Evolutionary conservation across 2,888 invertebrate species (phyloP), one percentile per base, ranked within the genome.

Genomic region (Ichneumon xanthorius): DNA sequence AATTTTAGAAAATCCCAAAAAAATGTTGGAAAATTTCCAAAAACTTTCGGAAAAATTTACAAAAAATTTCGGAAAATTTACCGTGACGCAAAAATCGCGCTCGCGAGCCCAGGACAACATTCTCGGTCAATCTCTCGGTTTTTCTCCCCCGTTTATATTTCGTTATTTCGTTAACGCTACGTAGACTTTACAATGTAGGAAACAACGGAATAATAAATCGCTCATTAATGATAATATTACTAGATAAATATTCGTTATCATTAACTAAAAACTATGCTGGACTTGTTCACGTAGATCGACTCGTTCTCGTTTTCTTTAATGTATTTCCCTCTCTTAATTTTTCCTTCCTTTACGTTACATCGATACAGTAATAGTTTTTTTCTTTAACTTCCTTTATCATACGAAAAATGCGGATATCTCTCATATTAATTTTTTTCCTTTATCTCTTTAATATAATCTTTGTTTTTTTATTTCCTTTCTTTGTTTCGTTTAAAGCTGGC

Each of bases 181-280:
- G 91, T 93, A 93, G 90, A 93, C 91, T 93, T 92, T 92, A 90
- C 90, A 92, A 89, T 90, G 89, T 90, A 90, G 83, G 90, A 91
- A 92, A 92, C 90, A 92, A 92, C 89, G 88, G 88, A 92, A 91
- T 87, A 92, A 91, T 87, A 86, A 80, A 85, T 85, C 85, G 79
- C 82, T 82, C 50, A 72, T 80, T 58, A 73, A 84, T 90, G 85
- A 87, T 89, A 89, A 90, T 89, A 86, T 78, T 79, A 89, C 88
- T 89, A 89, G 80, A 90, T 92, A 90, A 91, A 91, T 90, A 86
- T 68, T 88, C 80, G 67, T 85, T 58, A 84, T 85, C 87, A 85
- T 89, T 87, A 82, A 87, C 48, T 87, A 67, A 61, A 78, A 70
- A 79, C 73, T 82, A 81, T 73, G 79, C 65, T 82, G 82, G 68